Evolutionary conservation across 1,140 invertebrate genomes (phyloP), one percentile per base, ranked within the genome.

Genomic region (Zaprionus africanus): DNA sequence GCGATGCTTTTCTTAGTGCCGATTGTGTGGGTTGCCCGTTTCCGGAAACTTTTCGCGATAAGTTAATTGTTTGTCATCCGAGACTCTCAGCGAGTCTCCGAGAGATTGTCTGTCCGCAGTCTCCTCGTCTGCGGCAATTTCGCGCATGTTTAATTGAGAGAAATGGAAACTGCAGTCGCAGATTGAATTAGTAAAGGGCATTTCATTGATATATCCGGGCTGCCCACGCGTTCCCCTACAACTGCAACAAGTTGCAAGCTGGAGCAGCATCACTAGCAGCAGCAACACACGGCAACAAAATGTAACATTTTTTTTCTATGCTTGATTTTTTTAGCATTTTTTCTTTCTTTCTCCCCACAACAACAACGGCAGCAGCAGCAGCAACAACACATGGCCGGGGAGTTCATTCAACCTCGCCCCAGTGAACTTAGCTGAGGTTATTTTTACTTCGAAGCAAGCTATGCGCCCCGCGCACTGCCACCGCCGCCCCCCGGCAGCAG

Each of bases 361-460:
- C 15, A n/a, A 41, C 12, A 38, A 38, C 36, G 5, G 5, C 41
- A 17, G 1, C 38, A 41, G 5, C 38, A 26, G 26, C 26, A 26
- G 6, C 26, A 43, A 26, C 49, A 57, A 54, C 61, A 64, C 54
- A 76, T 56, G 67, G 63, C 61, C 36, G 46, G 61, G 49, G 76
- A 91, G 91, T 92, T 92, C 91, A 92, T 92, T 92, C 91, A 92
- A 92, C 91, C 91, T 92, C 91, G 91, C 91, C 91, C 91, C 91
- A 92, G 91, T 92, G 91, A 92, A 92, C 91, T 92, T 92, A 92
- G 91, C 80, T 91, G 91, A 92, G 91, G 91, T 92, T 92, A 92
- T 92, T 92, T 92, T 91, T 90, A 92, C 88, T 64, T 77, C 81
- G 69, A 85, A 87, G 75, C 83, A 79, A 68, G 64, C 72, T 56